A percentile compares a stretch with the other conserved stretches of the same genome.
These are phyloP conservation scores for Cepphus grylle DNA, from an alignment of 2,113 vertebrate species.

Conservation along the genomic window DNA sequence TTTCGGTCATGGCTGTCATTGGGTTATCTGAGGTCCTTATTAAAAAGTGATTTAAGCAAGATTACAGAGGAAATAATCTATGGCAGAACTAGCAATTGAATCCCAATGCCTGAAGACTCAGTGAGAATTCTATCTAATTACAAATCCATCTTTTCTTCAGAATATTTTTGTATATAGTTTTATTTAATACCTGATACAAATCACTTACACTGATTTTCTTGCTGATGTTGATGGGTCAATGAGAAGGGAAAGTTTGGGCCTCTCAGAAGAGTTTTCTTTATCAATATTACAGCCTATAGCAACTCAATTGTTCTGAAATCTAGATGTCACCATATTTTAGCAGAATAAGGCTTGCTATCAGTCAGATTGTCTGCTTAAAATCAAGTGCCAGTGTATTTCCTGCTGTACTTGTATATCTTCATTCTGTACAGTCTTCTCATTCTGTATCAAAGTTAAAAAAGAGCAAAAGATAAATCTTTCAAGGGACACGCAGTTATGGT, in stretches of 20 bases:
- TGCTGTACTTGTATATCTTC: not conserved
- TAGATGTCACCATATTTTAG: not conserved
- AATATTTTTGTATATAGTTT: not conserved
- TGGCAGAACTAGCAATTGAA: not conserved
- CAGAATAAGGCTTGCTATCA: not conserved
- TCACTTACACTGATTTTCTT: not conserved
- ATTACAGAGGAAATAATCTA: not conserved
- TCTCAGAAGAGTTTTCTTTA: not conserved
- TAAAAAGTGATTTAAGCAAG: not conserved
- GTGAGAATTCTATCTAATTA: not conserved
- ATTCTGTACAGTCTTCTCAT: not conserved
- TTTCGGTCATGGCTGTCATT: not conserved
- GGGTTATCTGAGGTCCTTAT: not conserved
- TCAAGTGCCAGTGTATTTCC: not conserved
- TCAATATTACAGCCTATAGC: not conserved
- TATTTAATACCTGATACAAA: not conserved
- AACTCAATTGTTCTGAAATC: not conserved
- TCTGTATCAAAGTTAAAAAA: not conserved
- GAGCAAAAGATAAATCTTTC: not conserved
- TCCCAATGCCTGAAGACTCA: not conserved
- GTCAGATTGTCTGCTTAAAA: not conserved
- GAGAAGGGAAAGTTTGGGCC: accelerated
- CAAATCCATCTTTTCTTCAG: not conserved
- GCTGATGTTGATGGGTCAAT: not conserved
- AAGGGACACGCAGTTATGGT: not conserved